These are phyloP conservation scores for Ceratina japonica DNA, from an alignment of 1,140 invertebrate genomes.

Conservation along the genomic window DNA sequence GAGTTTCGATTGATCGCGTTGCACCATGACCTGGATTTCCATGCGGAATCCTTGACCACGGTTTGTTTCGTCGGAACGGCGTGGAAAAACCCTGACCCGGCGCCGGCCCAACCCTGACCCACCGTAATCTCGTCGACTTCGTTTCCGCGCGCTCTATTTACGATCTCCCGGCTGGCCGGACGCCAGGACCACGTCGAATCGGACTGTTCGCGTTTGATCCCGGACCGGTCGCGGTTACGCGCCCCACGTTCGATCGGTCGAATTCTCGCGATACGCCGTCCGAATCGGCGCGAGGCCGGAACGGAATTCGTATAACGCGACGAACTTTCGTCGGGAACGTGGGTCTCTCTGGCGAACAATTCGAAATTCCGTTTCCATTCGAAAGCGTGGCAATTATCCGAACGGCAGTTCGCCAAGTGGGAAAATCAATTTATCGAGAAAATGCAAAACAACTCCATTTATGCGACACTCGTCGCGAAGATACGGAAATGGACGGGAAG, in stretches of 20 bases:
- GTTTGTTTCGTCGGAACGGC: conserved; percentile 12
- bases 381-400: background rate
- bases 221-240: background rate
- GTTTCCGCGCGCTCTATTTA: conserved; percentile 24
- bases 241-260: background rate
- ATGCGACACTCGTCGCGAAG: no score
- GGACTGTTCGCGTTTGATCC: background rate
- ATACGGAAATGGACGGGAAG: background rate
- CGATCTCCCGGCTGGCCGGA: conserved; percentile 3
- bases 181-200: conserved; percentile 19
- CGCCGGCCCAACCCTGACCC: conserved; percentile 38
- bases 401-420: background rate
- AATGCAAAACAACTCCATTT: background rate
- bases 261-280: background rate
- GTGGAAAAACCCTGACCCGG: conserved; percentile 29
- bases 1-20: background rate
- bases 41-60: conserved; percentile 30
- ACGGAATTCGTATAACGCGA: no score
- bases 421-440: background rate
- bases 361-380: background rate
- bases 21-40: conserved; percentile 18
- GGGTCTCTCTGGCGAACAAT: no score
- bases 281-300: no score
- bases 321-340: no score
- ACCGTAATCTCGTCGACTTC: conserved; percentile 10